A percentile compares a stretch with the other conserved stretches of the same genome.
Evolutionary conservation across 2,888 invertebrate genomes (phyloP).

Genomic region (Tuta absoluta): DNA sequence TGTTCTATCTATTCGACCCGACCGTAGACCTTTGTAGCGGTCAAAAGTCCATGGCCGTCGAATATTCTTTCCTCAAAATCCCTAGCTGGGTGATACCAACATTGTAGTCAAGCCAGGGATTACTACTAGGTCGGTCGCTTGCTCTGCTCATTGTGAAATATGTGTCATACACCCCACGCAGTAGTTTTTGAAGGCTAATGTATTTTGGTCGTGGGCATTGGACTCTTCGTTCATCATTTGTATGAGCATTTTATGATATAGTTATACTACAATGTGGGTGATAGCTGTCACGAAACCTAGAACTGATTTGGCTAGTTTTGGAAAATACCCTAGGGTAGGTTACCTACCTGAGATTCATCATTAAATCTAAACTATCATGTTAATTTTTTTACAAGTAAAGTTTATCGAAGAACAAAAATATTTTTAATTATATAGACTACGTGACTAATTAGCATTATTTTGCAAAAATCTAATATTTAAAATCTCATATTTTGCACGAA

Average conservation of each 20-base stretch:
- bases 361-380: no score
- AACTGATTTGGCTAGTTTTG: no score
- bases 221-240: neutral
- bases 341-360: no score
- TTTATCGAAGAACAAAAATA: no score
- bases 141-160: constrained; percentile 15
- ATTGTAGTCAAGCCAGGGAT: neutral
- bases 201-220: neutral
- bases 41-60: constrained; percentile 32
- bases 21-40: constrained; percentile 26
- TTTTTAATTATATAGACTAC: no score
- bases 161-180: constrained; percentile 20
- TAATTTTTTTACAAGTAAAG: no score
- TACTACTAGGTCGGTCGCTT: neutral
- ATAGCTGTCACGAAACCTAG: no score
- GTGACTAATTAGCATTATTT: no score
- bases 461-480: no score
- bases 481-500: no score
- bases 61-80: constrained; percentile 12
- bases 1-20: constrained; percentile 39
- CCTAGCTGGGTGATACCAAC: neutral
- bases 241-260: neutral
- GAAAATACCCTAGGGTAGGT: no score
- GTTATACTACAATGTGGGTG: no score
- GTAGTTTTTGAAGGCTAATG: neutral